Conservation (phyloP, 2,797 vertebrate species). For the Eleutherodactylus coqui region DNA sequence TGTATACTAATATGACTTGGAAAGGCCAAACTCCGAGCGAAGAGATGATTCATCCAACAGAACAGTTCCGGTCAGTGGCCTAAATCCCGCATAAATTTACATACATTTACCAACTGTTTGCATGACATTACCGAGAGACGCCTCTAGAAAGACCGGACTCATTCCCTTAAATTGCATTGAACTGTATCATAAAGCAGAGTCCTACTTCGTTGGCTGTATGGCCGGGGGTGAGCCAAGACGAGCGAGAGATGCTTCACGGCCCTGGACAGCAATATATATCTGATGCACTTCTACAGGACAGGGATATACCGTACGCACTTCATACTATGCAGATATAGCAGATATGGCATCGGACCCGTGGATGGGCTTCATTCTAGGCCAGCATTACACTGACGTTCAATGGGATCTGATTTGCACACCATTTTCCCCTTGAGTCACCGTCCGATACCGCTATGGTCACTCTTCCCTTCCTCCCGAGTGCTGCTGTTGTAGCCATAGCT, state of each 20-base stretch:
- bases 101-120: constrained; percentile 6
- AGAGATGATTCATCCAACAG: neutral
- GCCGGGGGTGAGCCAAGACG: neutral
- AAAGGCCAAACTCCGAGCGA: neutral
- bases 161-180: neutral
- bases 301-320: too few species aligned
- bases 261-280: neutral
- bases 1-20: neutral
- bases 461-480: too few species aligned
- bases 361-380: neutral
- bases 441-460: too few species aligned
- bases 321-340: too few species aligned
- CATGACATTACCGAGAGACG: neutral
- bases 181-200: neutral
- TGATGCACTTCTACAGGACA: neutral
- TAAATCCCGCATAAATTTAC: constrained; percentile 4
- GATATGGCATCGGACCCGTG: neutral
- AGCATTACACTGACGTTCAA: too few species aligned
- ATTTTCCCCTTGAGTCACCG: too few species aligned
- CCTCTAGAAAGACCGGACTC: neutral
- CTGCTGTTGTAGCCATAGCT: too few species aligned
- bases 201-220: neutral
- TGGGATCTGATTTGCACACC: neutral
- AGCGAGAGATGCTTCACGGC: neutral
- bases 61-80: constrained; percentile 13